Percentiles rank a stretch among this genome's conserved stretches.
phyloP scores from a whole-genome alignment of 2,888 invertebrate genomes.

The Cantharis rufa region DNA sequence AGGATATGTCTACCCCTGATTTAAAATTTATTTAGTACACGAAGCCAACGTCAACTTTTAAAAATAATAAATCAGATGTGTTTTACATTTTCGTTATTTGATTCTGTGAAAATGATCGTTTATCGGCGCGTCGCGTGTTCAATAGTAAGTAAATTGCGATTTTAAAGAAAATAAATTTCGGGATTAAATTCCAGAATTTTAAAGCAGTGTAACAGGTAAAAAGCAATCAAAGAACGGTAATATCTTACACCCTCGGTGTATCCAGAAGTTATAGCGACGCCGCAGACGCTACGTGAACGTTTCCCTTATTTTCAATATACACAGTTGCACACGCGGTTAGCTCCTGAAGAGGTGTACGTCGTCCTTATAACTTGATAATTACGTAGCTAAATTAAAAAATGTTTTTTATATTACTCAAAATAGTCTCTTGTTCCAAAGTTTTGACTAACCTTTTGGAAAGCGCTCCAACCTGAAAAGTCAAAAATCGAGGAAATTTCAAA shows the following conservation, averaged over 20 bases:
- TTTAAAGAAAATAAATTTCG: neutral
- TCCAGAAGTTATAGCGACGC: conserved; percentile 26
- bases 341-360: conserved; percentile 23
- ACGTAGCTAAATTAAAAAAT: neutral
- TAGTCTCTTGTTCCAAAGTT: neutral
- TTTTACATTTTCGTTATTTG: neutral
- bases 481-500: neutral
- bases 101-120: neutral
- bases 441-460: neutral
- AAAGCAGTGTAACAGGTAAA: conserved; percentile 28
- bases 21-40: neutral
- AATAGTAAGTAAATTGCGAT: neutral
- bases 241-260: conserved; percentile 24
- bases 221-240: conserved; percentile 27
- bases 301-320: conserved; percentile 25
- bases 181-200: neutral
- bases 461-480: neutral
- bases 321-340: conserved; percentile 32
- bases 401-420: neutral
- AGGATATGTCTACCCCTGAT: neutral
- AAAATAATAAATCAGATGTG: neutral
- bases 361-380: neutral
- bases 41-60: neutral
- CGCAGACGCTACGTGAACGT: conserved; percentile 34
- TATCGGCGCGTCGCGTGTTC: neutral